phyloP scores from a whole-genome alignment of 2,888 invertebrate species.

The Andricus quercusramuli region DNA sequence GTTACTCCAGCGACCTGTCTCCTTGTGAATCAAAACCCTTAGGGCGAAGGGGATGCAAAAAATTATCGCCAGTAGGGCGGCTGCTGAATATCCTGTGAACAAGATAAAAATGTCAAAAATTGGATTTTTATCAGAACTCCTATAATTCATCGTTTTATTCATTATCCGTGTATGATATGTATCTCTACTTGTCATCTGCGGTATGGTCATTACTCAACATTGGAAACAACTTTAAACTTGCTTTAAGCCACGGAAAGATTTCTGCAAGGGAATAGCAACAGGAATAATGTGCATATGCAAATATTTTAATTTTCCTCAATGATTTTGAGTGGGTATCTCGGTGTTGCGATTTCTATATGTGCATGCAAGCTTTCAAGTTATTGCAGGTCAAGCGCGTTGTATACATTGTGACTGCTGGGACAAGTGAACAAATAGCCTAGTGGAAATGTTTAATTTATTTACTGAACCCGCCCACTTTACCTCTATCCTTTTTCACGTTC shows the following conservation, averaged over 20 bases:
- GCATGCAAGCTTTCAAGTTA: too few relatives aligned
- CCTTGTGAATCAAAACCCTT: slow-evolving; percentile 84
- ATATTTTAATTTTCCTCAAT: too few relatives aligned
- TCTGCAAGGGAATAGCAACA: too few relatives aligned
- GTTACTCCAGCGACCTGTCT: slow-evolving; percentile 84
- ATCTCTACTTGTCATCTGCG: too few relatives aligned
- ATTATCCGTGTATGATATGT: too few relatives aligned
- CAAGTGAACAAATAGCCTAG: slow-evolving; percentile 4
- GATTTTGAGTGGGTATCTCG: too few relatives aligned
- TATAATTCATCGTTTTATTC: background rate
- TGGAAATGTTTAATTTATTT: slow-evolving; percentile 26
- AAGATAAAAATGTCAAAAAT: slow-evolving; percentile 39
- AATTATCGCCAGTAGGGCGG: slow-evolving; percentile 86
- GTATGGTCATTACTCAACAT: too few relatives aligned
- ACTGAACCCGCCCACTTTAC: background rate
- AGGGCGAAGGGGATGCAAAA: slow-evolving; percentile 86
- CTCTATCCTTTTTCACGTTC: background rate
- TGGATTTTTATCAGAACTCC: background rate
- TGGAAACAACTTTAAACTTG: too few relatives aligned
- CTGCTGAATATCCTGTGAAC: slow-evolving; percentile 85
- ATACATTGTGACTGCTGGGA: background rate
- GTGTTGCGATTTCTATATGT: too few relatives aligned
- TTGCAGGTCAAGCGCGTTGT: background rate
- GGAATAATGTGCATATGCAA: background rate
- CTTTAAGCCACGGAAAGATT: too few relatives aligned